Percentiles rank a stretch among this genome's conserved stretches.
Conservation (phyloP, 2,888 invertebrate genomes). For the Phlogophora meticulosa region DNA sequence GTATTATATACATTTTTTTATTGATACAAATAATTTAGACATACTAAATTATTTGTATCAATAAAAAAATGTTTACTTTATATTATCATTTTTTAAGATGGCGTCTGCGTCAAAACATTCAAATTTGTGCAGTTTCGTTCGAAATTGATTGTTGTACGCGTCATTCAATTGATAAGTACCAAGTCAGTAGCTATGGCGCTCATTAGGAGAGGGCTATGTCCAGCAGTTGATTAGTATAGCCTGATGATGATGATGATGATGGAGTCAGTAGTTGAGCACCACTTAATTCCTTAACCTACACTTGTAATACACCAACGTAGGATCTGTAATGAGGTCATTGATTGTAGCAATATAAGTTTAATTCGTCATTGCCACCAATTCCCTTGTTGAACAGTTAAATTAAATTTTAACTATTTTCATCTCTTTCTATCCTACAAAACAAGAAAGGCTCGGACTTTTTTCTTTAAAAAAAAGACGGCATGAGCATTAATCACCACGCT, state of each 20-base stretch:
- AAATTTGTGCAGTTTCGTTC: constrained; percentile 23
- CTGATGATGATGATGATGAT: too few relatives aligned
- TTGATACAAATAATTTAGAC: constrained; percentile 7
- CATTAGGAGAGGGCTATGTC: too few relatives aligned
- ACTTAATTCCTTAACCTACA: constrained; percentile 12
- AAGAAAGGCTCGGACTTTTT: too few relatives aligned
- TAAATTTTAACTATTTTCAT: too few relatives aligned
- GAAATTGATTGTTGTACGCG: constrained; percentile 18
- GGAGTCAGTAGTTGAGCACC: constrained; percentile 8
- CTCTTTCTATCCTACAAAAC: too few relatives aligned
- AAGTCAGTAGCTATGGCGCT: too few relatives aligned
- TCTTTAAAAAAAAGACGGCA: too few relatives aligned
- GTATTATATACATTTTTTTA: constrained; percentile 23
- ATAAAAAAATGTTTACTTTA: constrained; percentile 20
- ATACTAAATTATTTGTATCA: constrained; percentile 6
- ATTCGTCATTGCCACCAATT: not conserved
- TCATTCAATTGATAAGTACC: constrained; percentile 28
- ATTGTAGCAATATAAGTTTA: not conserved
- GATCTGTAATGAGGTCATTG: not conserved
- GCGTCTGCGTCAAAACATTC: constrained; percentile 27
- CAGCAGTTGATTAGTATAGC: too few relatives aligned
- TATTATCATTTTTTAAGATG: constrained; percentile 13
- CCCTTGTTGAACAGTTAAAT: too few relatives aligned
- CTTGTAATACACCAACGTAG: not conserved
- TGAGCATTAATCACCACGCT: too few relatives aligned